Conservation (phyloP, 2,113 vertebrate genomes). For the Proteles cristata region DNA sequence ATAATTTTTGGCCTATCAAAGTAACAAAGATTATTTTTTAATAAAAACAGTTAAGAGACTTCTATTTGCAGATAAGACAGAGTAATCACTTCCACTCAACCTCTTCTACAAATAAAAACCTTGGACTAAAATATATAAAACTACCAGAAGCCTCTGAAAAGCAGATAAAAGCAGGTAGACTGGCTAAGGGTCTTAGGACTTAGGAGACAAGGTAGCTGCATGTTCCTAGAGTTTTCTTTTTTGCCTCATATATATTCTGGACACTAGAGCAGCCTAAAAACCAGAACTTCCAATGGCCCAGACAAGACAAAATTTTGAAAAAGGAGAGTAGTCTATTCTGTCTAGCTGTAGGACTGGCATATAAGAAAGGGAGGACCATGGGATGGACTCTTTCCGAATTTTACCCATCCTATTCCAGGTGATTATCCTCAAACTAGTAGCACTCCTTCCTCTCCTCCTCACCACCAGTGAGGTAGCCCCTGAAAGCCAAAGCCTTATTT, state of each 20-base stretch:
- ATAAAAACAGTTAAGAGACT: not conserved
- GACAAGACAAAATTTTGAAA: not conserved
- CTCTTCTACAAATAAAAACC: not conserved
- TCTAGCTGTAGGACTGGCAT: not conserved
- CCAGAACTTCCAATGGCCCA: not conserved
- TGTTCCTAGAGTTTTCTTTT: not conserved
- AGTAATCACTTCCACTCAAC: not conserved
- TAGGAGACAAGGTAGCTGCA: not conserved
- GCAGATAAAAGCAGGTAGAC: not conserved
- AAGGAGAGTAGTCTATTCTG: not conserved
- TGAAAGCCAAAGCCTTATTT: not conserved
- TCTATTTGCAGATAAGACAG: not conserved
- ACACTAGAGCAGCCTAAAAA: not conserved
- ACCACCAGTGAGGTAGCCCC: not conserved
- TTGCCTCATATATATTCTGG: not conserved
- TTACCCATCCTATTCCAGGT: not conserved
- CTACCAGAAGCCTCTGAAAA: not conserved
- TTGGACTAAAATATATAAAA: not conserved
- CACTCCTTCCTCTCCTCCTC: not conserved
- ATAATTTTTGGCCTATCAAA: not conserved
- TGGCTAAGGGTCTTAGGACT: not conserved
- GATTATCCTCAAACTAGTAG: not conserved
- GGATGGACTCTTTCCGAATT: not conserved
- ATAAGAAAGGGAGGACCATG: not conserved
- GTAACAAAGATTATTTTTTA: not conserved